Conservation (phyloP, 2,888 invertebrate species). For the Pharmacophagus antenor region DNA sequence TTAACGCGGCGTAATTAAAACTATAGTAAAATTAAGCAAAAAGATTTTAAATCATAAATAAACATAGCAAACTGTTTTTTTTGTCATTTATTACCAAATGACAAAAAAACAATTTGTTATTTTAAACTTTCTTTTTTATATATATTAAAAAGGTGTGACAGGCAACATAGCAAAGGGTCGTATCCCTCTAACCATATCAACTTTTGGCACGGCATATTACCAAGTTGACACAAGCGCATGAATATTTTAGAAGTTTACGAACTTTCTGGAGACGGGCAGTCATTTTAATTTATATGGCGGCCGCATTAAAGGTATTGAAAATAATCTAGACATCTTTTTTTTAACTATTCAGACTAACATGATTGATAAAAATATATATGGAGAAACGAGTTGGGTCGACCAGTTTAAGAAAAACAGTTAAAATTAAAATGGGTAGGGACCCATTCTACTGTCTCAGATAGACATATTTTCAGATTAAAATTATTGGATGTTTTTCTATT, state of each 20-base stretch:
- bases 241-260: background rate
- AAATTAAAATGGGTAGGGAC: no score
- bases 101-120: no score
- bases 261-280: background rate
- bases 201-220: background rate
- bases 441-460: no score
- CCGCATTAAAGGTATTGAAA: constrained; percentile 1
- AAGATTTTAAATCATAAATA: background rate
- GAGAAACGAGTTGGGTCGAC: no score
- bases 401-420: no score
- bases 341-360: background rate
- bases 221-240: background rate
- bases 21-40: background rate
- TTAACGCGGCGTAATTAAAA: background rate
- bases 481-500: no score
- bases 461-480: no score
- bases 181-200: background rate
- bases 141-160: background rate
- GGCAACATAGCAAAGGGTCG: background rate
- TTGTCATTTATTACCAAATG: no score
- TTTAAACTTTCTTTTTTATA: background rate
- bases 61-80: background rate
- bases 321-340: background rate
- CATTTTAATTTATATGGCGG: constrained; percentile 1
- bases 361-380: no score